A percentile compares a stretch with the other conserved stretches of the same genome.
phyloP scores from a whole-genome alignment of 92 coral and sea anemone species.

The Epizoanthus ramosus region DNA sequence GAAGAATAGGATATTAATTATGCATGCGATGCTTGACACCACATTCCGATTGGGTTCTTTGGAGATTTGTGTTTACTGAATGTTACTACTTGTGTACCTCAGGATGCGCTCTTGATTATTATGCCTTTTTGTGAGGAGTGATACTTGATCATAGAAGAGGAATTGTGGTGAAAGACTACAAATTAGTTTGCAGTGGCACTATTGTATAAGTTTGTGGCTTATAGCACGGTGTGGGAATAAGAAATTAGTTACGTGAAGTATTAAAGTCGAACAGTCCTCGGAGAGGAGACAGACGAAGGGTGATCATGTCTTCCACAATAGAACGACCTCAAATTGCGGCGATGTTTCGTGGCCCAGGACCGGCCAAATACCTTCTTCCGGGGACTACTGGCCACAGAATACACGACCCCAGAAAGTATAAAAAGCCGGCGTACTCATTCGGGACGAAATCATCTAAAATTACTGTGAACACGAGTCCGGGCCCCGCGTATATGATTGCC shows the following conservation, averaged over 20 bases:
- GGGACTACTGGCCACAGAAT: slow-evolving; percentile 72
- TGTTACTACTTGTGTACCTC: not conserved
- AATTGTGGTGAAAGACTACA: slow-evolving; percentile 1
- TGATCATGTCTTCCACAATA: slow-evolving; percentile 32
- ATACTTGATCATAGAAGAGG: not conserved
- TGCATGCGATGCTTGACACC: slow-evolving; percentile 9
- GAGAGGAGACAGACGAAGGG: not conserved
- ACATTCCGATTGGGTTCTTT: slow-evolving; percentile 10
- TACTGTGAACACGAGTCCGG: slow-evolving; percentile 60
- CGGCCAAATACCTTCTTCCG: slow-evolving; percentile 86
- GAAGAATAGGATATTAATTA: slow-evolving; percentile 15
- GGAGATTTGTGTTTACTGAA: slow-evolving; percentile 45
- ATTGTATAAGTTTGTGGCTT: not conserved
- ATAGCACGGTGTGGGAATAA: too few relatives aligned
- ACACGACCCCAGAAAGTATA: slow-evolving; percentile 77
- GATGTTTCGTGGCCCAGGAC: slow-evolving; percentile 98
- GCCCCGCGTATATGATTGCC: slow-evolving; percentile 76
- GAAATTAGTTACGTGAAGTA: too few relatives aligned
- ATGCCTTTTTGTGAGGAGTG: not conserved
- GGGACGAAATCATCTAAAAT: slow-evolving; percentile 61
- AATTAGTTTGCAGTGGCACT: not conserved
- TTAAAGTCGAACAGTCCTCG: too few relatives aligned
- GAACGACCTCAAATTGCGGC: slow-evolving; percentile 88
- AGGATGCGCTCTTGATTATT: not conserved
- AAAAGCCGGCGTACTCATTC: slow-evolving; percentile 83